phyloP scores from a whole-genome alignment of 2,797 vertebrate genomes.

The Oreortyx pictus region DNA sequence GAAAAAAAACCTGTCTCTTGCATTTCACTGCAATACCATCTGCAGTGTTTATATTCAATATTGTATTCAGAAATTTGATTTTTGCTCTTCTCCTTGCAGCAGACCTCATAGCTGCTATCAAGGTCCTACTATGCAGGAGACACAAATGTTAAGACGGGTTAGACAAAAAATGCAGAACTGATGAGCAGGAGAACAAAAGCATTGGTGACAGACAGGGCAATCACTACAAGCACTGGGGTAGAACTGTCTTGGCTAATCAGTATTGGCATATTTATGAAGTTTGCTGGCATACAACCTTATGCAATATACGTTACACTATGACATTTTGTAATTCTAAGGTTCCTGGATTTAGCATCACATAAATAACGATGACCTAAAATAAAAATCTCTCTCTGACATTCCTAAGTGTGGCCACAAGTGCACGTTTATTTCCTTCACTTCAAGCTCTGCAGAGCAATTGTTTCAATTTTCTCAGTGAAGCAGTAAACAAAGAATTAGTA shows the following conservation, averaged over 20 bases:
- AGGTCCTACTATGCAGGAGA: not conserved
- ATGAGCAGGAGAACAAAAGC: not conserved
- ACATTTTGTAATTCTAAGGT: not conserved
- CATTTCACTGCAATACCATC: not conserved
- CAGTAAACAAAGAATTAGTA: conserved; percentile 51
- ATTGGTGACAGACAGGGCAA: not conserved
- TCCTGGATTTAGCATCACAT: not conserved
- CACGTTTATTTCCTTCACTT: not conserved
- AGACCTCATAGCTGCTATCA: not conserved
- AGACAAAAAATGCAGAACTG: not conserved
- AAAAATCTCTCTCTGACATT: not conserved
- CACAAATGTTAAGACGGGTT: not conserved
- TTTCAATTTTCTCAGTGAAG: conserved; percentile 22
- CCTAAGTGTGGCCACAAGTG: fast-evolving
- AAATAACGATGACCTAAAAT: not conserved
- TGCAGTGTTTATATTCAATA: not conserved
- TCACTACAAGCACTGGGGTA: not conserved
- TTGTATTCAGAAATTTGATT: not conserved
- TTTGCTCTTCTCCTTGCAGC: not conserved
- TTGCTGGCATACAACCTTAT: fast-evolving
- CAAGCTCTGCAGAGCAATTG: conserved; percentile 39
- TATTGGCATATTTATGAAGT: not conserved
- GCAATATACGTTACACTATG: not conserved
- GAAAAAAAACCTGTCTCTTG: not conserved
- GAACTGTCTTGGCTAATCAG: not conserved